Base-by-base conservation (phyloP, 1,140 invertebrate genomes). In the Drosophila tropicalis region DNA sequence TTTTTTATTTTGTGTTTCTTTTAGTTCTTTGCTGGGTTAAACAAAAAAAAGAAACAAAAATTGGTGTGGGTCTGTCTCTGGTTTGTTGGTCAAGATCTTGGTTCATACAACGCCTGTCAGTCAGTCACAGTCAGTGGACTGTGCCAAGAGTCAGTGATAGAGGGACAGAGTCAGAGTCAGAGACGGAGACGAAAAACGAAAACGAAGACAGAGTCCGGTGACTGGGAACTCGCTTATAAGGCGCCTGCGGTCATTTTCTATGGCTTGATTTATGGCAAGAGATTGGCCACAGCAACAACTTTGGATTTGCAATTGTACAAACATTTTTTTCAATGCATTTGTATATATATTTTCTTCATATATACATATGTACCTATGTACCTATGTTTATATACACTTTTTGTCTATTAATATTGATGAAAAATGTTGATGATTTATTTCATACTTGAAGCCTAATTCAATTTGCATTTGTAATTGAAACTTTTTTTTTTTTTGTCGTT, bases 241-340 rank as follows among this genome's bases (percentile, higher is more conserved):
- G 83, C 83, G 83, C 83, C 83, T 86, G 83, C 79, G 83, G 83
- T 82, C 76, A 86, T 86, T 70, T 86, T 86, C 76, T 79, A 78
- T 72, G 64, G 83, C 83, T 86, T 86, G 83, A 86, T 86, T 86
- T 86, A 86, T 86, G 83, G 83, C 83, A 86, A 86, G 83, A 86
- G 83, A 86, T 86, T 86, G 83, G 83, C 76, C 72, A 58, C 60
- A 76, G 69, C 73, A 70, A 57, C 70, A 76, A 86, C 75, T 79
- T 76, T 40, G 62, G 61, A 79, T 79, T 77, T 67, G 83, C 79
- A 86, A 83, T 83, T 87, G 83, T 86, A 87, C 66, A 87, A 87
- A 79, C 76, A 87, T 86, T 86, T 86, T 86, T 87, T 69, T 87
- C 5, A 77, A 71, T 77, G 75, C 75, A 71, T 76, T 76, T 75